phyloP scores from a whole-genome alignment of 2,113 vertebrate genomes.

The Rynchops niger region DNA sequence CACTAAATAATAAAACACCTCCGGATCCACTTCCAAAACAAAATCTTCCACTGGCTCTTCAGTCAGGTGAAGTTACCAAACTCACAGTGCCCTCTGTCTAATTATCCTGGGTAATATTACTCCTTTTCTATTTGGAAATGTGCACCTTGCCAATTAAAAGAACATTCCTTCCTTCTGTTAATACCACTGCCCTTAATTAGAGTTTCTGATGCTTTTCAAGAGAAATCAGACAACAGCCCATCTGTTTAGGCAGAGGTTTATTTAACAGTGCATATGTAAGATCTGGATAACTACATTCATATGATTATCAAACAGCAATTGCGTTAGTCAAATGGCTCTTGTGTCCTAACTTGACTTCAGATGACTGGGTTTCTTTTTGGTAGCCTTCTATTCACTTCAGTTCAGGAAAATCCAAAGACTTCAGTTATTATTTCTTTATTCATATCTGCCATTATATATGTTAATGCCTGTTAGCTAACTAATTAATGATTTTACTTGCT shows the following conservation, averaged over 20 bases:
- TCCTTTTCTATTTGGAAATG: not conserved
- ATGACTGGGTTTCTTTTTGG: not conserved
- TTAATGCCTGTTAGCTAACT: not conserved
- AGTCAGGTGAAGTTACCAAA: not conserved
- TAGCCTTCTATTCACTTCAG: not conserved
- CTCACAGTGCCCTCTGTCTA: not conserved
- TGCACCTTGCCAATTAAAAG: constrained; percentile 14
- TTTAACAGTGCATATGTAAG: constrained; percentile 24
- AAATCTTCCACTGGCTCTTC: not conserved
- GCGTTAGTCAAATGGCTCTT: not conserved
- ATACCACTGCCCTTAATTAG: constrained; percentile 24
- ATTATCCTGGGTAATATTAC: constrained; percentile 7
- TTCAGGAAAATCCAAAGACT: not conserved
- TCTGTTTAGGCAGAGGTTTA: constrained; percentile 46
- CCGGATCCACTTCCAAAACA: not conserved
- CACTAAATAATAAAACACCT: not conserved
- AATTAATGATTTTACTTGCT: not conserved
- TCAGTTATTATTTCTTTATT: not conserved
- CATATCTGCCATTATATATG: not conserved
- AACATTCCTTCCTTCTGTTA: constrained; percentile 2
- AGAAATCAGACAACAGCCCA: not conserved
- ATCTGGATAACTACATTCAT: not conserved
- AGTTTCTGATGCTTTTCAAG: constrained; percentile 1
- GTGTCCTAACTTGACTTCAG: constrained; percentile 9
- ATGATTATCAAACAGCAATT: not conserved